Conservation (phyloP, 2,888 invertebrate species). For the Therioaphis trifolii region DNA sequence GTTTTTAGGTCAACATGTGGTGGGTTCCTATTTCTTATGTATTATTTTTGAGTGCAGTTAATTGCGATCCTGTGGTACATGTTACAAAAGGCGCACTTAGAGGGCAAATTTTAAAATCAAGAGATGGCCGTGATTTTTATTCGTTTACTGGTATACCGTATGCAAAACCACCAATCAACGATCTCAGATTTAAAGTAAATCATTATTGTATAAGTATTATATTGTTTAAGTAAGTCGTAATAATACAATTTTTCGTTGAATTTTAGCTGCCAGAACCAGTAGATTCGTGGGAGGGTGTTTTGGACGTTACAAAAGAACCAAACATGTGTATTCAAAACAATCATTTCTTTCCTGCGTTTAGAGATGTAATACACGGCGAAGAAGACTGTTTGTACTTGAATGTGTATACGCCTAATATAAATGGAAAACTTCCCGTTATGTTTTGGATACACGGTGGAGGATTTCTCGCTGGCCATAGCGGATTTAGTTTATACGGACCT, state of each 20-base stretch:
- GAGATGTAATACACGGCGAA: neutral
- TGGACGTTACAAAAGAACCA: constrained; percentile 44
- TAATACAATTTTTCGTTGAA: neutral
- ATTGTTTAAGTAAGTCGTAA: neutral
- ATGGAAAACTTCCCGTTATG: constrained; percentile 60
- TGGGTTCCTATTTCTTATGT: neutral
- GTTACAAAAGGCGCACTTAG: constrained; percentile 68
- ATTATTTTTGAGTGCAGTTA: neutral
- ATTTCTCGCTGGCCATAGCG: constrained; percentile 56
- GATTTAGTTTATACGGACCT: neutral
- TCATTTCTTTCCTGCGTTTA: neutral
- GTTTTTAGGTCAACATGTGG: constrained; percentile 29
- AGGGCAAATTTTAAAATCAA: constrained; percentile 67
- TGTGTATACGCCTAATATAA: constrained; percentile 29
- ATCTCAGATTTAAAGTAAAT: constrained; percentile 69
- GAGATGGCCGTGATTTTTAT: constrained; percentile 67
- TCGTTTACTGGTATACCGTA: constrained; percentile 69
- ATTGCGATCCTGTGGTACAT: constrained; percentile 66
- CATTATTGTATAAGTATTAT: neutral
- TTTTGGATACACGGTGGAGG: constrained; percentile 63
- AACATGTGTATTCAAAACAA: constrained; percentile 57
- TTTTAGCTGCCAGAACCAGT: constrained; percentile 54
- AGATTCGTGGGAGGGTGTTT: constrained; percentile 52
- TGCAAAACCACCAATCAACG: constrained; percentile 69
- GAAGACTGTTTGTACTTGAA: constrained; percentile 63